Percentiles rank a stretch among this genome's conserved stretches.
These are phyloP conservation scores for Acanthiza pusilla DNA, from an alignment of 2,797 vertebrate species.

Conservation along the genomic window DNA sequence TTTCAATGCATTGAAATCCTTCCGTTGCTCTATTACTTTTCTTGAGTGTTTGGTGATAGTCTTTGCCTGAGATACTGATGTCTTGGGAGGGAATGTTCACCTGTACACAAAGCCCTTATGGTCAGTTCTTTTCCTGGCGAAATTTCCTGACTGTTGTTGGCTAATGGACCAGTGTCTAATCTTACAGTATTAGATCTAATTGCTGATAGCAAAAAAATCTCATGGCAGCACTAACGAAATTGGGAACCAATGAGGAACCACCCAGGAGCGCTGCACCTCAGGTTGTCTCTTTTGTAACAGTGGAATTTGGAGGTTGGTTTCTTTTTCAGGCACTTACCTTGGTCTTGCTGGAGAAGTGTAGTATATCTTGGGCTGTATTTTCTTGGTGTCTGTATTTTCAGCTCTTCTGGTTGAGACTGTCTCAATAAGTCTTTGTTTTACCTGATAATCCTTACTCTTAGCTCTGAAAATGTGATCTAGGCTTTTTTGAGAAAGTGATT, in stretches of 20 bases:
- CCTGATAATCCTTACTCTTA: background rate
- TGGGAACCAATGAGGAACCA: background rate
- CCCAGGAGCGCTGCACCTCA: background rate
- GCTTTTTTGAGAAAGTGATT: background rate
- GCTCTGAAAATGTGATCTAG: background rate
- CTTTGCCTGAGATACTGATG: background rate
- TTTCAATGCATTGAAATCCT: background rate
- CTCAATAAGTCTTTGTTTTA: background rate
- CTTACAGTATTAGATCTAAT: background rate
- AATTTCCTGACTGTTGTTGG: background rate
- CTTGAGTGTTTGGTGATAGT: background rate
- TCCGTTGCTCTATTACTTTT: background rate
- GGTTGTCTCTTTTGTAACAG: background rate
- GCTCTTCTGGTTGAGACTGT: background rate
- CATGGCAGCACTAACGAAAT: background rate
- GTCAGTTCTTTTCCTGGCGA: background rate
- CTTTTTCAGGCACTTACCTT: background rate
- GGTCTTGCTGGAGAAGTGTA: background rate
- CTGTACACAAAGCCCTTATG: background rate
- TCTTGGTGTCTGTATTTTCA: background rate
- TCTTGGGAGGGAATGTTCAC: background rate
- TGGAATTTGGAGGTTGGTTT: background rate
- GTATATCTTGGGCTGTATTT: background rate
- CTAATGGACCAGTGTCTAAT: background rate
- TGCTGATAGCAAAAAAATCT: background rate